Conservation (phyloP, 2,113 vertebrate species). For the Rhipidura dahli region DNA sequence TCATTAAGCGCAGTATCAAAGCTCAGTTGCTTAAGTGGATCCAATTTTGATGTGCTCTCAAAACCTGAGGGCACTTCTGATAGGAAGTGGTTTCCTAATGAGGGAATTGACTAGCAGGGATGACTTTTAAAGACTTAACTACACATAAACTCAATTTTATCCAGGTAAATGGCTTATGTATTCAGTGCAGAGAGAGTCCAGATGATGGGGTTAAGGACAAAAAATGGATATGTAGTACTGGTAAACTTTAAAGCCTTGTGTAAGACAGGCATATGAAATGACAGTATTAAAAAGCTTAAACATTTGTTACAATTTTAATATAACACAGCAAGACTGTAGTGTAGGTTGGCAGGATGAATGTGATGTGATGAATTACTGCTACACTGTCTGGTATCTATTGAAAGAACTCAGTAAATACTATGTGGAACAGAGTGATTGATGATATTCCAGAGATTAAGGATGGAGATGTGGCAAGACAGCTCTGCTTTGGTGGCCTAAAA, state of each 20-base stretch:
- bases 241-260: not conserved
- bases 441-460: not conserved
- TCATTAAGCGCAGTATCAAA: conserved; percentile 60
- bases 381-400: not conserved
- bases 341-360: not conserved
- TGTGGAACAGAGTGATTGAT: not conserved
- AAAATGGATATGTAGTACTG: not conserved
- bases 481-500: not conserved
- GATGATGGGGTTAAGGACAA: not conserved
- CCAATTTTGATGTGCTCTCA: conserved; percentile 63
- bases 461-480: not conserved
- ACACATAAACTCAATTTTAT: conserved; percentile 38
- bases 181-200: not conserved
- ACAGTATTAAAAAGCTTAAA: not conserved
- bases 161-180: not conserved
- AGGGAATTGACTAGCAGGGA: conserved; percentile 42
- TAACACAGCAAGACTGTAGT: not conserved
- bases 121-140: conserved; percentile 20
- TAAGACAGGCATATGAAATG: not conserved
- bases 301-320: not conserved
- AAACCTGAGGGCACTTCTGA: conserved; percentile 59
- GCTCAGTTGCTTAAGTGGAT: conserved; percentile 48
- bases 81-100: conserved; percentile 45
- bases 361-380: not conserved
- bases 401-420: not conserved